A percentile compares a stretch with the other conserved stretches of the same genome.
Evolutionary conservation across 1,140 invertebrate genomes (phyloP).

Genomic region (Ceratoteleas bidentatus): DNA sequence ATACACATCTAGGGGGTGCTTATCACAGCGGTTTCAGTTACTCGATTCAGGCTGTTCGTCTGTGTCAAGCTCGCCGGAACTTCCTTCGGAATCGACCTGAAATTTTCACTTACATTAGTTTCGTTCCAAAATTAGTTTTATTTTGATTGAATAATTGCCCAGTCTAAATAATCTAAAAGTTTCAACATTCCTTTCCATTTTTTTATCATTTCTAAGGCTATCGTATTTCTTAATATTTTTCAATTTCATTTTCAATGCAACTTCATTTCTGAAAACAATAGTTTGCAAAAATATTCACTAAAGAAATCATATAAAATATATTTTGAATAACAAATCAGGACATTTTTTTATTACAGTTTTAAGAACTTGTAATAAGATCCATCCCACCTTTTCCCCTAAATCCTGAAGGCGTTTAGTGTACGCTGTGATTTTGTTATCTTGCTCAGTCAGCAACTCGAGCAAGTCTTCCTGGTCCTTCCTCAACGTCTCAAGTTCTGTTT

Average conservation of each 20-base stretch:
- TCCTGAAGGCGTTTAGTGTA: constrained; percentile 87
- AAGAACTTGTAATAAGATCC: no score
- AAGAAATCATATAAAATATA: no score
- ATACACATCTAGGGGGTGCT: constrained; percentile 23
- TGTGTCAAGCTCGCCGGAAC: constrained; percentile 75
- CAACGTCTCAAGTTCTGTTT: constrained; percentile 85
- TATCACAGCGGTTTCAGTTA: constrained; percentile 58
- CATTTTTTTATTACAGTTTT: no score
- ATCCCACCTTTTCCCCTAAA: constrained; percentile 85
- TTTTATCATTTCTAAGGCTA: background rate
- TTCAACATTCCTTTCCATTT: no score
- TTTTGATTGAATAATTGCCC: no score
- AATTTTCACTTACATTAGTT: constrained; percentile 22
- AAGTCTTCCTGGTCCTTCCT: constrained; percentile 96
- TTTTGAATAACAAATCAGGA: background rate
- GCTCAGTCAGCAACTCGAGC: constrained; percentile 91
- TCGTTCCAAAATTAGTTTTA: constrained; percentile 3
- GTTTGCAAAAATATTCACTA: no score
- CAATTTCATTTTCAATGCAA: no score
- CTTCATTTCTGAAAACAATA: no score
- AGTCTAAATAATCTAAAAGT: no score
- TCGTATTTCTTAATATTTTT: no score
- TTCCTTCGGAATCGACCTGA: constrained; percentile 77
- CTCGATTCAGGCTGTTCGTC: constrained; percentile 75
- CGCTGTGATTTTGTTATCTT: constrained; percentile 87